phyloP scores from a whole-genome alignment of 2,888 invertebrate species.

The Drosophila phalerata region DNA sequence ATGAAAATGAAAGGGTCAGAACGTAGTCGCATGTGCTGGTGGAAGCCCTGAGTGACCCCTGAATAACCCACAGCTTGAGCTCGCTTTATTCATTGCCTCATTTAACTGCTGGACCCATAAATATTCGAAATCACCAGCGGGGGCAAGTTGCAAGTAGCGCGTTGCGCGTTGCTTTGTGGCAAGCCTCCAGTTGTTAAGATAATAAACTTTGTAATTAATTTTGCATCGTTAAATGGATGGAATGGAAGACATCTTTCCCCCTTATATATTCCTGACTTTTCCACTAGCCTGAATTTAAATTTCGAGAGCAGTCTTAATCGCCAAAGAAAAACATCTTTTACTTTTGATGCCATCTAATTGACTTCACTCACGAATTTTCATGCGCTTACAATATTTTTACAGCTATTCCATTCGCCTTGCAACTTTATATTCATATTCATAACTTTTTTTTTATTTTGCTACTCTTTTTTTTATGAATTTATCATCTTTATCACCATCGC shows the following conservation, averaged over 20 bases:
- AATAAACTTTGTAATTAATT: conserved; percentile 81
- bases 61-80: conserved; percentile 21
- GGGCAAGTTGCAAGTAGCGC: conserved; percentile 36
- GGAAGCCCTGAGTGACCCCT: conserved; percentile 33
- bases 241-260: neutral
- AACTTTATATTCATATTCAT: conserved; percentile 37
- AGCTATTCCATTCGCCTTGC: conserved; percentile 37
- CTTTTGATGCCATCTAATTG: conserved; percentile 62
- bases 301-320: conserved; percentile 49
- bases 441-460: conserved; percentile 29
- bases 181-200: conserved; percentile 76
- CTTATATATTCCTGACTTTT: neutral
- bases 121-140: conserved; percentile 78
- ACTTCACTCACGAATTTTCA: conserved; percentile 71
- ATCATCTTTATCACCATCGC: conserved; percentile 67
- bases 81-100: conserved; percentile 67
- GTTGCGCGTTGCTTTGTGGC: conserved; percentile 28
- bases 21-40: conserved; percentile 46
- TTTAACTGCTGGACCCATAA: conserved; percentile 77
- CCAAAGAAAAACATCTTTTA: conserved; percentile 22
- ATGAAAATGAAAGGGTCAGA: conserved; percentile 61
- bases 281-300: conserved; percentile 21
- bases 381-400: conserved; percentile 27
- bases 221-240: conserved; percentile 73
- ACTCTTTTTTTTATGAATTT: conserved; percentile 53